Evolutionary conservation across 1,140 invertebrate genomes (phyloP), one percentile per base, ranked within the genome.

Genomic region (Drosophila fuyamai): DNA sequence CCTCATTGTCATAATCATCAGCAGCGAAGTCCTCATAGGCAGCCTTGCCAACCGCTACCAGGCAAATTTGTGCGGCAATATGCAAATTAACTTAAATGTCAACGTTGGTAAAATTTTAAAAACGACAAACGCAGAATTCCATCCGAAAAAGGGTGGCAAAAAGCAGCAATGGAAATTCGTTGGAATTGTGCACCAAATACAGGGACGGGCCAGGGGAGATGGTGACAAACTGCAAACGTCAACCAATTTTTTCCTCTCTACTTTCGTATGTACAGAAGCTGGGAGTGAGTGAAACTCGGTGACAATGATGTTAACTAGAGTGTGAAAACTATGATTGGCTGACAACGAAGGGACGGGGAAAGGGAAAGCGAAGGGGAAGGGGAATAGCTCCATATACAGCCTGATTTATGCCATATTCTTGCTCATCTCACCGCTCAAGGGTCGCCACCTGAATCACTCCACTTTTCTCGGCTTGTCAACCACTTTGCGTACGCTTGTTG

Each of bases 261-360:
- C 76, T 38, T 5, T 40, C 23, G 43, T 54, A 38, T 75, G 56
- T 53, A 59, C 67, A 76, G 71, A 62, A 67, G 60, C 71, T 73
- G 80, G 43, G 66, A 71, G 53, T 72, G 68, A 71, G 51, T 72
- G 53, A 88, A 84, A 75, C 84, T 73, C 84, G 80, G 84, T 84
- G 80, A 88, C 83, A 88, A 88, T 88, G 83, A 83, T 88, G 83
- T 88, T 88, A 88, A 88, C 83, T 88, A 89, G 83, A 88, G 83
- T 88, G 83, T 88, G 83, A 88, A 88, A 88, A 88, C 83, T 88
- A 88, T 88, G 84, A 88, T 88, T 89, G 83, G 83, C 83, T 89
- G 83, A 70, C 76, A 72, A 79, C 50, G 59, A 44, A 41, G 38
- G 6, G 29, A 7, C 1, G 40, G 36, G 60, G 10, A 7, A 32